A percentile compares a stretch with the other conserved stretches of the same genome.
phyloP scores from a whole-genome alignment of 2,888 invertebrate species.

The Macaria liturata region DNA sequence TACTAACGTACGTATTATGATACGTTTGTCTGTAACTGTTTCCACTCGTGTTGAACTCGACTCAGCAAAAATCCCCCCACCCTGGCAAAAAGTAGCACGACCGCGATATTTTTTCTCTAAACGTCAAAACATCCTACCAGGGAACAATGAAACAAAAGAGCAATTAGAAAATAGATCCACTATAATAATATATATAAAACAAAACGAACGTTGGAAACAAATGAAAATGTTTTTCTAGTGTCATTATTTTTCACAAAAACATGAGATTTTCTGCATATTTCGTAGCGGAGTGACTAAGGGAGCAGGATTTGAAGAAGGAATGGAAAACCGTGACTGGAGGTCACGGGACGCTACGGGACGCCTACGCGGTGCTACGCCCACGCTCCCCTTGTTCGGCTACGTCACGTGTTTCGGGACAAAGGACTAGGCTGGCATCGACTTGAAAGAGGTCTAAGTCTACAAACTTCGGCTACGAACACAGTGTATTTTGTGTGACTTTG shows the following conservation, averaged over 20 bases:
- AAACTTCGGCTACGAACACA: too few species aligned
- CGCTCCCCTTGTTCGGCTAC: conserved; percentile 35
- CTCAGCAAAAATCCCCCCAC: conserved; percentile 1
- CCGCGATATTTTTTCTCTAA: conserved; percentile 28
- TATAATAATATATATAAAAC: too few species aligned
- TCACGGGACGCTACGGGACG: neutral
- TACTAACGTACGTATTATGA: too few species aligned
- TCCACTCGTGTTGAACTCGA: neutral
- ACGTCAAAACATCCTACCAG: conserved; percentile 36
- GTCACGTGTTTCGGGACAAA: conserved; percentile 50
- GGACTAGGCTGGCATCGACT: conserved; percentile 48
- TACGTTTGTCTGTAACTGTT: too few species aligned
- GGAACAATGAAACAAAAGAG: conserved; percentile 31
- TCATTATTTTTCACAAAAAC: conserved; percentile 64
- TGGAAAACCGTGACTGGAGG: conserved; percentile 5
- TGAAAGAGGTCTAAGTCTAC: conserved; percentile 3
- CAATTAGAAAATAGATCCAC: conserved; percentile 3
- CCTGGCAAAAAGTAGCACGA: neutral
- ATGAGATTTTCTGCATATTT: conserved; percentile 78
- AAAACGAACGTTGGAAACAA: conserved; percentile 26
- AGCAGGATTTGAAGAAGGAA: conserved; percentile 38
- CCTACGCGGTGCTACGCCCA: conserved; percentile 13
- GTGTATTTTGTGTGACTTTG: too few species aligned
- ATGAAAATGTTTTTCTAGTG: conserved; percentile 29
- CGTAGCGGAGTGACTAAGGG: conserved; percentile 53